Conservation (phyloP, 2,797 vertebrate genomes). For the Gallinago stenura region DNA sequence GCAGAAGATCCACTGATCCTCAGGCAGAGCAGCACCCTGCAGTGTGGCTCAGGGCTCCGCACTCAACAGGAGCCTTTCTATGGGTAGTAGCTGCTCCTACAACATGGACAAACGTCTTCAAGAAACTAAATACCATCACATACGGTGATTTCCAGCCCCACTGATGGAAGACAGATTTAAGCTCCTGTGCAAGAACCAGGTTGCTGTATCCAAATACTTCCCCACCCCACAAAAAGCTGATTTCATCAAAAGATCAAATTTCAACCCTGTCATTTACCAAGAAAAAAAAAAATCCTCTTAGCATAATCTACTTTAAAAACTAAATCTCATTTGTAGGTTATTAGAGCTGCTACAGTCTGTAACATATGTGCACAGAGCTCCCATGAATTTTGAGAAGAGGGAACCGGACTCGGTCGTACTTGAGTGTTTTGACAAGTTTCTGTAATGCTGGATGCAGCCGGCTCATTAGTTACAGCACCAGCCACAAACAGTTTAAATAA, state of each 20-base stretch:
- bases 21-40: not conserved
- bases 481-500: not conserved
- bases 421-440: not conserved
- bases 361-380: not conserved
- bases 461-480: not conserved
- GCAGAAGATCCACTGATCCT: not conserved
- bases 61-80: not conserved
- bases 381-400: not conserved
- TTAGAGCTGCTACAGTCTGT: conserved; percentile 5
- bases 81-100: not conserved
- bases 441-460: not conserved
- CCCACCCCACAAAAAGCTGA: not conserved
- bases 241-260: conserved; percentile 39
- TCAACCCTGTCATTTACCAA: conserved; percentile 10
- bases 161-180: conserved; percentile 6
- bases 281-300: not conserved
- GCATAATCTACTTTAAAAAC: conserved; percentile 32
- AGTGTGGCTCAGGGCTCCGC: not conserved
- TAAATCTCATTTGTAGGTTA: conserved; percentile 41
- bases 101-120: accelerated
- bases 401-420: not conserved
- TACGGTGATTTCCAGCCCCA: not conserved
- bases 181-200: not conserved
- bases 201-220: not conserved
- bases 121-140: not conserved